Conservation (phyloP, 2,113 vertebrate genomes). For the Scytalopus superciliaris region DNA sequence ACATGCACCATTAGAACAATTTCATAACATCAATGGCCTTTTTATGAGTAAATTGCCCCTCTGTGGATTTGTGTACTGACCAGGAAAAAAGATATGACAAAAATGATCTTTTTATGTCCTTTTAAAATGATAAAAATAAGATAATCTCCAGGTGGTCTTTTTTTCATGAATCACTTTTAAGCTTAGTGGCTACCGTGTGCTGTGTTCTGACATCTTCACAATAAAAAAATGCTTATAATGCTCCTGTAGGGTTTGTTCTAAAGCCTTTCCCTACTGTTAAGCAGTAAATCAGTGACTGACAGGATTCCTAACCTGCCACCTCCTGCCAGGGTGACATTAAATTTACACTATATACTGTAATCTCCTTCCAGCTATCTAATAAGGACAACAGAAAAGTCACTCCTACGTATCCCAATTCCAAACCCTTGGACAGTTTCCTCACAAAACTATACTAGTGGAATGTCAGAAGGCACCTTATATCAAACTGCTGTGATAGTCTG, state of each 20-base stretch:
- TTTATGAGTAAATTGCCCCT: slow-evolving; percentile 63
- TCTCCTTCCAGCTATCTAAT: slow-evolving; percentile 41
- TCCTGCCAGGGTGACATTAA: slow-evolving; percentile 62
- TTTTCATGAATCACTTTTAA: slow-evolving; percentile 71
- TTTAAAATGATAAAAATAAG: slow-evolving; percentile 66
- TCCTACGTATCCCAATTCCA: slow-evolving; percentile 14
- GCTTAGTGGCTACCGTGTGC: slow-evolving; percentile 51
- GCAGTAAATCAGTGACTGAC: slow-evolving; percentile 71
- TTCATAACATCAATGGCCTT: slow-evolving; percentile 13
- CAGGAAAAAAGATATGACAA: slow-evolving; percentile 45
- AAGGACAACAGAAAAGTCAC: slow-evolving; percentile 24
- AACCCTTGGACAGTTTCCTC: not conserved
- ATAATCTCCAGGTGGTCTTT: slow-evolving; percentile 60
- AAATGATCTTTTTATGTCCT: slow-evolving; percentile 61
- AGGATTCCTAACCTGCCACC: slow-evolving; percentile 49
- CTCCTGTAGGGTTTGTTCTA: slow-evolving; percentile 49
- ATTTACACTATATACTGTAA: slow-evolving; percentile 46
- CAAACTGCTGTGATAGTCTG: not conserved
- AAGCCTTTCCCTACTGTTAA: slow-evolving; percentile 52
- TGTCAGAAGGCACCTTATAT: not conserved
- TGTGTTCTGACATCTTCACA: slow-evolving; percentile 62
- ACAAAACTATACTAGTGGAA: not conserved
- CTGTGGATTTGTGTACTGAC: slow-evolving; percentile 57
- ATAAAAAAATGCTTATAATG: slow-evolving; percentile 62
- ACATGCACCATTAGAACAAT: slow-evolving; percentile 21